A percentile compares a stretch with the other conserved stretches of the same genome.
Evolutionary conservation across 2,888 invertebrate species (phyloP).

Genomic region (Ectemnius lituratus): DNA sequence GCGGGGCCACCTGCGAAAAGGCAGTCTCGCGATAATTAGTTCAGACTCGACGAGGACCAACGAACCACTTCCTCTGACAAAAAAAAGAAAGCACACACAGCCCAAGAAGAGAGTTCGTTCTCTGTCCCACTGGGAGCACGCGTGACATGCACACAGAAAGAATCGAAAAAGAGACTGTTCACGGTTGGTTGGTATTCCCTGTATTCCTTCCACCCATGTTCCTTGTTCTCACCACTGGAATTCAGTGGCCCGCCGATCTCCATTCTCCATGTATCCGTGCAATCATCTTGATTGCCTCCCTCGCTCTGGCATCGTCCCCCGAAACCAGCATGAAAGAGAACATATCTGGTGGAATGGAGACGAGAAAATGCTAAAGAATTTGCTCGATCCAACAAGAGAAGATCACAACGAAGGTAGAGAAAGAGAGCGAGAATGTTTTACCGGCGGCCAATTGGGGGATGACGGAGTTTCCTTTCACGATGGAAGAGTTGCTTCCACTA

Average conservation of each 20-base stretch:
- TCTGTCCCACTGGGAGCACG: background rate
- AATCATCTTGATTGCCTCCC: conserved; percentile 3
- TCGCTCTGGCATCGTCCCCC: no score
- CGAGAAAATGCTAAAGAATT: background rate
- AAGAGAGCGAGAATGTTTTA: no score
- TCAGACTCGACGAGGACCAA: background rate
- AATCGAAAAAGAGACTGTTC: no score
- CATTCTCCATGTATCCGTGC: background rate
- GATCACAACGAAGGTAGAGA: no score
- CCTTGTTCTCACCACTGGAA: background rate
- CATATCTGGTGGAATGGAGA: background rate
- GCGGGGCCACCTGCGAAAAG: background rate
- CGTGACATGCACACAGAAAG: no score
- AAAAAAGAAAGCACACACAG: no score
- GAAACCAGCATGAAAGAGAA: background rate
- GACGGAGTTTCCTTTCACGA: no score
- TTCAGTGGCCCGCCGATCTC: background rate
- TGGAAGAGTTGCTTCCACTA: no score
- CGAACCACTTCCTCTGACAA: background rate
- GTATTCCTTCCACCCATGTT: background rate
- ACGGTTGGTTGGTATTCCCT: no score
- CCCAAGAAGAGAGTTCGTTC: background rate
- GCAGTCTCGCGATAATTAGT: conserved; percentile 1
- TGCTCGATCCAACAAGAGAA: background rate
- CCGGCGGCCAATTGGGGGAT: no score